phyloP scores from a whole-genome alignment of 2,888 invertebrate genomes.

The Drosophila anomelani region DNA sequence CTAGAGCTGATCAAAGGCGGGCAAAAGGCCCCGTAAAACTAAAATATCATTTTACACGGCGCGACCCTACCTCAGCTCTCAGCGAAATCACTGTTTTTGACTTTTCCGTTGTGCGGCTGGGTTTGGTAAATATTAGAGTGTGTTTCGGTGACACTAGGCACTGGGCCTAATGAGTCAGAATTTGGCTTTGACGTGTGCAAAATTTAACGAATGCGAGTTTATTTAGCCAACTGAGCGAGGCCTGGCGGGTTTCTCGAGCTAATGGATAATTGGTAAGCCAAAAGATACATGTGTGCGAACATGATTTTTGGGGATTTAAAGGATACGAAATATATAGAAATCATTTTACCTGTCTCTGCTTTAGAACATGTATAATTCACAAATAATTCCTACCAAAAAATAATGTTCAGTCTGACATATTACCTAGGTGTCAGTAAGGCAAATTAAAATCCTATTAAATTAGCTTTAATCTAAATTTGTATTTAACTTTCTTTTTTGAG shows the following conservation, averaged over 20 bases:
- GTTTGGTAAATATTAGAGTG: slow-evolving; percentile 32
- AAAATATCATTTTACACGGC: slow-evolving; percentile 44
- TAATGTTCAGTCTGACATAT: neutral
- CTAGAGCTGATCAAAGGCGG: slow-evolving; percentile 64
- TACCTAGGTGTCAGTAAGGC: neutral
- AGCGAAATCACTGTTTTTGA: slow-evolving; percentile 21
- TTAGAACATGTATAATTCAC: too few relatives aligned
- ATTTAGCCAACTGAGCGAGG: slow-evolving; percentile 23
- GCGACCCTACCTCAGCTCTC: neutral
- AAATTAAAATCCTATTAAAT: neutral
- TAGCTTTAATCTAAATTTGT: neutral
- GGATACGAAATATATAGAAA: neutral
- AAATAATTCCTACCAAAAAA: neutral
- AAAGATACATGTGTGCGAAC: neutral
- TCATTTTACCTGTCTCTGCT: neutral
- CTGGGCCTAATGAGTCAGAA: slow-evolving; percentile 53
- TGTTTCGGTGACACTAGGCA: slow-evolving; percentile 13
- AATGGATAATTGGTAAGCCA: slow-evolving; percentile 5
- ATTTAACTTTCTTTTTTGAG: neutral
- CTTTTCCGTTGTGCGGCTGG: slow-evolving; percentile 21
- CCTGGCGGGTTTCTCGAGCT: slow-evolving; percentile 1
- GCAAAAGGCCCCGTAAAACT: slow-evolving; percentile 37
- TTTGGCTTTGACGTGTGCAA: slow-evolving; percentile 35
- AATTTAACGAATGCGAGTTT: slow-evolving; percentile 21
- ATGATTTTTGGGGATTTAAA: neutral